Conservation (phyloP, 1,140 invertebrate species). For the Oedothorax gibbosus region DNA sequence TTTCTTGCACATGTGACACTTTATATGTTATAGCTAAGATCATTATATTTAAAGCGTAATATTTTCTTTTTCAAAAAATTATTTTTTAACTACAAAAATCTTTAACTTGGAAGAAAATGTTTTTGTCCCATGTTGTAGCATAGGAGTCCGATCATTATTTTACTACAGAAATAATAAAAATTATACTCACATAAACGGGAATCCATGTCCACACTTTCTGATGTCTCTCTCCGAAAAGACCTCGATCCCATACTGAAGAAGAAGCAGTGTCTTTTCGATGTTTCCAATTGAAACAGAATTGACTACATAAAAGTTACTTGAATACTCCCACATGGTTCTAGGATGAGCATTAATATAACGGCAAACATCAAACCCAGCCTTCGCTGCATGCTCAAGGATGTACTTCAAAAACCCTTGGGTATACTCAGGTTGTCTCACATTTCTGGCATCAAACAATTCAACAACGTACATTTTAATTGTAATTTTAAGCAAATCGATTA, state of each 20-base stretch:
- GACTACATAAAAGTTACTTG: conserved; percentile 25
- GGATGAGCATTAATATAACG: conserved; percentile 7
- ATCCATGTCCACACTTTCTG: conserved; percentile 25
- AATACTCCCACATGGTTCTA: conserved; percentile 44
- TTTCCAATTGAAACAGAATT: conserved; percentile 44
- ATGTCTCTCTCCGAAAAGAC: conserved; percentile 8
- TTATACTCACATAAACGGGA: conserved; percentile 28
- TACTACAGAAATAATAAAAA: background rate
- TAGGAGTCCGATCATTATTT: background rate
- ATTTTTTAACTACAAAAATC: background rate
- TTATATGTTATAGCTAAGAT: too few relatives aligned
- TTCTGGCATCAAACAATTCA: background rate
- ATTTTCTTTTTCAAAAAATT: background rate
- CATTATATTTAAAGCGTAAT: too few relatives aligned
- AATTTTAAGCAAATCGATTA: background rate
- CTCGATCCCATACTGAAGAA: conserved; percentile 32
- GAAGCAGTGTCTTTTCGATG: background rate
- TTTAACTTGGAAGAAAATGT: too few relatives aligned
- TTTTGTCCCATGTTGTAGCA: background rate
- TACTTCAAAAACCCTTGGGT: conserved; percentile 4
- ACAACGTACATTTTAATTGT: background rate
- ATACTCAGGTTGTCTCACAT: conserved; percentile 32
- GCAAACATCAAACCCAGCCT: conserved; percentile 1
- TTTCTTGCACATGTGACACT: too few relatives aligned
- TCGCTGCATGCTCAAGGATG: conserved; percentile 3